Evolutionary conservation across 2,797 vertebrate species (phyloP), one percentile per base, ranked within the genome.

Genomic region (Oryzias sinensis): DNA sequence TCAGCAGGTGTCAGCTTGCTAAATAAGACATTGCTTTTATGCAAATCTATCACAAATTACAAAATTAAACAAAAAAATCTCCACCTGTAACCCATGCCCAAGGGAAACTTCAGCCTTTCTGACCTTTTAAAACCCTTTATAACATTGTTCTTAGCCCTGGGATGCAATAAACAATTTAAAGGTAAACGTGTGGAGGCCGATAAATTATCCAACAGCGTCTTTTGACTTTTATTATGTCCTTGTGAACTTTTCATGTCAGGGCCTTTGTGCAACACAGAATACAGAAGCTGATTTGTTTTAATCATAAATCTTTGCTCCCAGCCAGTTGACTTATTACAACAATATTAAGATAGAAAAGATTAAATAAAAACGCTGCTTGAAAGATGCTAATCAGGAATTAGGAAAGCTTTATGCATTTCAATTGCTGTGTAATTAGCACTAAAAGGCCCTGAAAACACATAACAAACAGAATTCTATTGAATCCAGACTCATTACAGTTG

Each of bases 361-460:
- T 25, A 65, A 64, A 46, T 14, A 41, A 57, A 16, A 49, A 25
- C 14, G 17, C 5, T 47, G 41, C 43, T 53, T 43, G 11, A 62
- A 44, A 58, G 77, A 86, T 87, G 52, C 58, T 72, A 70, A 85
- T 85, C 72, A 74, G 63, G 65, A 80, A 79, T 83, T 82, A 77
- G 65, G 55, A 64, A 42, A 81, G 64, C 62, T 64, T 75, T 74
- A 49, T 74, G 72, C 61, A 74, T 84, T 82, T 82, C 74, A 88
- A 85, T 88, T 79, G 81, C 60, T 66, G 57, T 80, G 75, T 84
- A 70, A 87, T 87, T 85, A 80, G 73, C 67, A 71, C 82, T 77
- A 68, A 86, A 88, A 86, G 76, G 77, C 81, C 84, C 82, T 81
- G 59, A 84, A 88, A 88, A 88, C 84, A 86, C 80, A 82, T 80